phyloP scores from a whole-genome alignment of 2,797 vertebrate species.

The Enteromius treurensis region DNA sequence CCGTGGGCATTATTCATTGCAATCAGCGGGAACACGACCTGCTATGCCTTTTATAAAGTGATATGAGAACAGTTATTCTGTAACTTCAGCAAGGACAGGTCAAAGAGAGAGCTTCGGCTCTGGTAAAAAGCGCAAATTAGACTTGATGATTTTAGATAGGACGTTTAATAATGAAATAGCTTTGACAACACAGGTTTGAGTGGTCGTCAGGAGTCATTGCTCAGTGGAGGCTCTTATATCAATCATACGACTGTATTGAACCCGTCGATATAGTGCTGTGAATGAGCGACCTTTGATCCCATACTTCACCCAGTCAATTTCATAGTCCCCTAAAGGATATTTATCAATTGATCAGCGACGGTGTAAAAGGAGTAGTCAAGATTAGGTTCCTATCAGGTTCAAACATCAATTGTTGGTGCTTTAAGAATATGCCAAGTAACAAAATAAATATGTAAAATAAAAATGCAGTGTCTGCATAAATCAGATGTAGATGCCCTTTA shows the following conservation, averaged over 20 bases:
- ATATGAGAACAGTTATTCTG: background rate
- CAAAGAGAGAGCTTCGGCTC: conserved; percentile 19
- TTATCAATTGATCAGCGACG: conserved; percentile 13
- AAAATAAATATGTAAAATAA: background rate
- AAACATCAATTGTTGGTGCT: background rate
- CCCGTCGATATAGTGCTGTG: conserved; percentile 12
- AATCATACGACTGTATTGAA: conserved; percentile 26
- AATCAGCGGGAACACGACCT: conserved; percentile 14
- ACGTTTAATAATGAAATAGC: conserved; percentile 30
- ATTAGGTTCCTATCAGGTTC: background rate
- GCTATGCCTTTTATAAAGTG: conserved; percentile 18
- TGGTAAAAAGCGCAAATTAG: conserved; percentile 14
- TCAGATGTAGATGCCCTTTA: background rate
- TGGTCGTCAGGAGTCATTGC: conserved; percentile 17
- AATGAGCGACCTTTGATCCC: conserved; percentile 4
- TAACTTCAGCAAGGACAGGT: conserved; percentile 37
- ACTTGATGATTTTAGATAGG: conserved; percentile 25
- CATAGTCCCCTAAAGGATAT: conserved; percentile 12
- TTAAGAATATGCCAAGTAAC: background rate
- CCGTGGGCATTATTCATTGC: conserved; percentile 44
- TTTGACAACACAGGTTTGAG: conserved; percentile 15
- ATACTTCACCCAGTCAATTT: background rate
- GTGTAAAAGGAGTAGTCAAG: background rate
- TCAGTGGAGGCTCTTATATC: conserved; percentile 18
- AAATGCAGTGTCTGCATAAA: background rate